A percentile compares a stretch with the other conserved stretches of the same genome.
These are phyloP conservation scores for Lichenostomus cassidix DNA, from an alignment of 2,113 vertebrate species.

Conservation along the genomic window DNA sequence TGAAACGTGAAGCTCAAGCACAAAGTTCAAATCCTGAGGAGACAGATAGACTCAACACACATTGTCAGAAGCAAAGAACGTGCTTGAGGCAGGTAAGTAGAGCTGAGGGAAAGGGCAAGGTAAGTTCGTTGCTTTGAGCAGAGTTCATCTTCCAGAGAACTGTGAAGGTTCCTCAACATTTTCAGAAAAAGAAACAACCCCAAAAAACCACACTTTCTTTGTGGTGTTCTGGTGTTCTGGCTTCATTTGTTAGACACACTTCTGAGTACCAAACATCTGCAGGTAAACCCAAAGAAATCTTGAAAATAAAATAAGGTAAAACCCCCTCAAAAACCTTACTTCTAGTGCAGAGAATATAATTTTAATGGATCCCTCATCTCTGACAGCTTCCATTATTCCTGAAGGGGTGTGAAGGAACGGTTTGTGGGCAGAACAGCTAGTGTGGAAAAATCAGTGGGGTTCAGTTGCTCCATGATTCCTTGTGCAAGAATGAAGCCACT, in stretches of 20 bases:
- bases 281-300: background rate
- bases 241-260: background rate
- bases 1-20: background rate
- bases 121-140: background rate
- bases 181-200: background rate
- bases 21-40: background rate
- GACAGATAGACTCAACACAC: background rate
- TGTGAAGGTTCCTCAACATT: background rate
- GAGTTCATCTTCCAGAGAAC: background rate
- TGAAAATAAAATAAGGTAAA: background rate
- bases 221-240: background rate
- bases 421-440: background rate
- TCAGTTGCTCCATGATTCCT: background rate
- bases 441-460: background rate
- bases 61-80: background rate
- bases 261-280: background rate
- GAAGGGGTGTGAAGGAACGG: background rate
- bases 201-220: no score
- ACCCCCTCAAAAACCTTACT: fast-evolving
- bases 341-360: background rate
- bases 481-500: background rate
- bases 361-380: background rate
- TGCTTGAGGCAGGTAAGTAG: fast-evolving
- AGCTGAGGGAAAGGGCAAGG: background rate
- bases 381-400: background rate